Base-by-base conservation (phyloP, 2,888 invertebrate species). In the Gasteruption jaculator region DNA sequence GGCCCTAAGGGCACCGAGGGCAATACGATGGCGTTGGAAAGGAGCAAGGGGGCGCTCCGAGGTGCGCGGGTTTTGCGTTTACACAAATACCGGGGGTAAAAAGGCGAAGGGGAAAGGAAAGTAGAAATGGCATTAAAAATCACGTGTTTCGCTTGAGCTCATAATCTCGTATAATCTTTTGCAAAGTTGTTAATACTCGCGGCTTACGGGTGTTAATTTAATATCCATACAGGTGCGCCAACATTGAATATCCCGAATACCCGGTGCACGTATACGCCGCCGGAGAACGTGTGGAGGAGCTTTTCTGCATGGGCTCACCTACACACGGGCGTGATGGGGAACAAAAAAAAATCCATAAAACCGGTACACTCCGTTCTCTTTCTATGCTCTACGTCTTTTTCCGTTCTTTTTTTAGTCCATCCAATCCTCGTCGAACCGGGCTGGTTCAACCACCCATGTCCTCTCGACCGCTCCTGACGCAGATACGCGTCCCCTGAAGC, bases 141-240 rank as follows among this genome's bases (percentile, higher is more conserved):
- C 70, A 70, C 69, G 69, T 65, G 67, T 70, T 69, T 58, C 68
- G 68, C 65, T 68, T 66, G 68, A 70, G 70, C 69, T 70, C 69
- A 70, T 70, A 70, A 70, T 70, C 70, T 70, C 70, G 63, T 68
- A 67, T 70, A 70, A 70, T 70, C 70, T 70, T 70, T 70, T 70
- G 70, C 70, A 70, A 70, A 70, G 70, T 70, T 70, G 70, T 70
- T 70, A 70, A 70, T 70, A 70, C 70, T 70, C 69, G 63, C 59
- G 69, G 70, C 69, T 70, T 70, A 70, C 67, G 65, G 68, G 69
- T 70, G 70, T 70, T 70, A 70, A 70, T 70, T 70, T 70, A 70
- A 70, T 70, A 70, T 70, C 70, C 70, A 69, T 70, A 70, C 69
- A 70, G 68, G 69, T 70, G 67, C 68, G 67, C 70, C 62, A 65